Base-by-base conservation (phyloP, 2,113 vertebrate genomes). In the Copsychus sechellarum region DNA sequence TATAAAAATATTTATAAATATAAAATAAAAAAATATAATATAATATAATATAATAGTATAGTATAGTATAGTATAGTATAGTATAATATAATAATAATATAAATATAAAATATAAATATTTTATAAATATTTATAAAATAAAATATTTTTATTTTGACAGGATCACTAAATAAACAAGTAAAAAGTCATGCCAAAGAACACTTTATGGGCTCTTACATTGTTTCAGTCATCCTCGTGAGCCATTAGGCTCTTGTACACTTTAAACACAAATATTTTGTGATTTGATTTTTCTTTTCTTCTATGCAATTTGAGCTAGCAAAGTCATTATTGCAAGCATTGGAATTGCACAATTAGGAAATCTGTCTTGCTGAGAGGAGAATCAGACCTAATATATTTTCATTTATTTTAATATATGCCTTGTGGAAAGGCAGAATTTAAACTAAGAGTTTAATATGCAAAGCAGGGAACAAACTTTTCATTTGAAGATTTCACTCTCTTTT, bases 341-440 rank as follows among this genome's bases (percentile, higher is more conserved):
- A 93, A 90, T 25, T 8, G 24, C 48, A 62, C 56, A 71, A 2
- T 4, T 85, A 70, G 67, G 74, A 91, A 91, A 82, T 70, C 47
- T 53, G 14, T 53, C 70, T 76, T 84, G 56, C 43, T 79, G 87
- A 72, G 80, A 53, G 71, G 31, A 85, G 43, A 82, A 45, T 48
- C 38, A 93, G 36, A 71, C 45, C 53, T 56, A 62, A 81, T 61
- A 38, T 26, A 60, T 90, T 91, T 93, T 85, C 51, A 84, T 81
- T 85, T 92, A 65, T 94, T 90, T 96, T 86, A 83, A 88, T 76
- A 77, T 47, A 81, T 64, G 84, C 50, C 61, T 40, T 31, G 34
- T 73, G 50, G 72, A 90, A 93, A 90, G 21, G 43, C 19, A 77
- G 90, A 90, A 88, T 90, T 95, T 77, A 66, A 93, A 90, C 67